phyloP scores from a whole-genome alignment of 2,113 vertebrate genomes.

The Notechis scutatus region DNA sequence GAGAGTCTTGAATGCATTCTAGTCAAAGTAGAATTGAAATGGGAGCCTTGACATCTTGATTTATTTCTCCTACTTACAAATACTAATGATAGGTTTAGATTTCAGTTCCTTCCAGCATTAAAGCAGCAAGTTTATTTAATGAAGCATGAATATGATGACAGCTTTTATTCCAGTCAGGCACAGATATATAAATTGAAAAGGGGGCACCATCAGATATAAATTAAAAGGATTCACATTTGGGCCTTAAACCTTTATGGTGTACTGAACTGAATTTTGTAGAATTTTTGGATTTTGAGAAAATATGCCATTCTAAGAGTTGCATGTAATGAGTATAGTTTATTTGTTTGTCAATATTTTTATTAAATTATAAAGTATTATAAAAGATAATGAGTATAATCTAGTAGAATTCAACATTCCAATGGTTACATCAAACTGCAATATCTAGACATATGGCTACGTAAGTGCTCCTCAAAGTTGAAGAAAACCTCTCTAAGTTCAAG shows the following conservation, averaged over 20 bases:
- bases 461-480: background rate
- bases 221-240: background rate
- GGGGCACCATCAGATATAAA: background rate
- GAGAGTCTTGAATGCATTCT: conserved; percentile 5
- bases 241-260: background rate
- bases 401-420: background rate
- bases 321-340: background rate
- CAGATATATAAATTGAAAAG: background rate
- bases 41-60: conserved; percentile 2
- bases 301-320: background rate
- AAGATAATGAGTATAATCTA: background rate
- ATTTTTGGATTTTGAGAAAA: background rate
- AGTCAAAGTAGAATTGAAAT: conserved; percentile 7
- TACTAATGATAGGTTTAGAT: conserved; percentile 4
- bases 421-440: background rate
- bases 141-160: background rate
- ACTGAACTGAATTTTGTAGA: background rate
- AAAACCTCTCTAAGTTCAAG: background rate
- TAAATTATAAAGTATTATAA: too few relatives aligned
- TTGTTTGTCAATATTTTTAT: too few relatives aligned
- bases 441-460: background rate
- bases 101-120: background rate
- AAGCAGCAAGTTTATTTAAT: background rate
- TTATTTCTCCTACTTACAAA: conserved; percentile 26
- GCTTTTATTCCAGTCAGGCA: background rate